phyloP scores from a whole-genome alignment of 2,888 invertebrate genomes.

The Polydrusus pterygomalis region DNA sequence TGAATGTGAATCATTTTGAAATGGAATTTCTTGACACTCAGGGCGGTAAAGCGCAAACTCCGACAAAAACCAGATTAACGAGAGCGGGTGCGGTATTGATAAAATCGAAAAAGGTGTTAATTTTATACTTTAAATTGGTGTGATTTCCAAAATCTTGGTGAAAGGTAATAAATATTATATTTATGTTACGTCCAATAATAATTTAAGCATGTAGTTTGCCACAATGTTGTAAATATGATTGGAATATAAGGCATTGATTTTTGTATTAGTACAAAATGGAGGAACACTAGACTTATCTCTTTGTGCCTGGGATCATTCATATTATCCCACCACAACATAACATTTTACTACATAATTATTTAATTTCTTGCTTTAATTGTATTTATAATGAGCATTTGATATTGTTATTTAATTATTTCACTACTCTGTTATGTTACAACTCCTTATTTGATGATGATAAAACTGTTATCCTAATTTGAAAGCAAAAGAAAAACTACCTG shows the following conservation, averaged over 20 bases:
- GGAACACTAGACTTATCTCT: constrained; percentile 63
- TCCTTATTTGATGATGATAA: neutral
- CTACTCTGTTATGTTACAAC: neutral
- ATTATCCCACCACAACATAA: constrained; percentile 26
- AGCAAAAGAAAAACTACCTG: constrained; percentile 5
- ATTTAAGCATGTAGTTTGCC: neutral
- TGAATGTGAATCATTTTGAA: constrained; percentile 5
- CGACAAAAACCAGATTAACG: constrained; percentile 15
- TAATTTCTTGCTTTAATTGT: neutral
- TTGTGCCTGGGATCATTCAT: constrained; percentile 65
- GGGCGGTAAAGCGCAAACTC: constrained; percentile 33
- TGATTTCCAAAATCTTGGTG: neutral
- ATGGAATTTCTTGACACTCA: constrained; percentile 14
- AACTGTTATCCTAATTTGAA: too few species aligned
- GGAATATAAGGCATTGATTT: constrained; percentile 44
- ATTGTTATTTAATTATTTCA: neutral
- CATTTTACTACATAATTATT: constrained; percentile 4
- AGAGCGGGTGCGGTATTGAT: constrained; percentile 52
- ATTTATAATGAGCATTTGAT: neutral
- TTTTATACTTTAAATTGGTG: constrained; percentile 28
- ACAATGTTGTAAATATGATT: constrained; percentile 4
- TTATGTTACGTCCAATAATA: neutral
- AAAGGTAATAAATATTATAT: constrained; percentile 32
- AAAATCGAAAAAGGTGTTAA: constrained; percentile 26
- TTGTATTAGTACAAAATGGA: constrained; percentile 66